These are phyloP conservation scores for Drosophila kikkawai DNA, from an alignment of 1,140 invertebrate genomes.

Conservation along the genomic window DNA sequence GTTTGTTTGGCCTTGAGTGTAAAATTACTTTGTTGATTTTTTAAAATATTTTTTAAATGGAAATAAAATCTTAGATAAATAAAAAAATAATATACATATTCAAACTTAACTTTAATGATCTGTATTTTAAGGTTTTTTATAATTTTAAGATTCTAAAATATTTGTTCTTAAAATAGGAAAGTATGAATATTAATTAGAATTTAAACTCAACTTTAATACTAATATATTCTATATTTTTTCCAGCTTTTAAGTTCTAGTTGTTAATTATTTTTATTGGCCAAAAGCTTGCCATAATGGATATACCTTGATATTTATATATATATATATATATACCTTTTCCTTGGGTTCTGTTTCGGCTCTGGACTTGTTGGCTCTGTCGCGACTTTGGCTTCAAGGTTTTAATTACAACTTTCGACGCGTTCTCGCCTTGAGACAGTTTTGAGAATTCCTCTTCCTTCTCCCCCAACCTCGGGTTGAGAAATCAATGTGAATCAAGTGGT, in stretches of 20 bases:
- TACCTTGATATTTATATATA: background rate
- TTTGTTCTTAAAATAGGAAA: background rate
- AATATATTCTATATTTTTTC: background rate
- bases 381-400: slow-evolving; percentile 74
- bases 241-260: too few species aligned
- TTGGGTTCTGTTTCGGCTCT: background rate
- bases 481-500: slow-evolving; percentile 71
- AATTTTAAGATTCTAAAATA: background rate
- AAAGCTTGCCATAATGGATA: background rate
- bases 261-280: background rate
- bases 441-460: slow-evolving; percentile 6
- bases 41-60: too few species aligned
- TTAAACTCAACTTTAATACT: background rate
- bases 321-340: background rate
- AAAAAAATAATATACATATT: background rate
- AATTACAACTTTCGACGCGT: slow-evolving; percentile 76
- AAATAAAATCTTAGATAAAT: background rate
- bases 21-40: background rate
- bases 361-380: slow-evolving; percentile 42
- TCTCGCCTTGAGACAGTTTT: slow-evolving; percentile 66
- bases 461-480: slow-evolving; percentile 25
- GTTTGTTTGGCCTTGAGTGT: too few species aligned
- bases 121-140: background rate
- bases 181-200: too few species aligned
- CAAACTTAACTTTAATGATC: background rate